Conservation (phyloP, 2,888 invertebrate species). For the Rugalucina vietnamica region DNA sequence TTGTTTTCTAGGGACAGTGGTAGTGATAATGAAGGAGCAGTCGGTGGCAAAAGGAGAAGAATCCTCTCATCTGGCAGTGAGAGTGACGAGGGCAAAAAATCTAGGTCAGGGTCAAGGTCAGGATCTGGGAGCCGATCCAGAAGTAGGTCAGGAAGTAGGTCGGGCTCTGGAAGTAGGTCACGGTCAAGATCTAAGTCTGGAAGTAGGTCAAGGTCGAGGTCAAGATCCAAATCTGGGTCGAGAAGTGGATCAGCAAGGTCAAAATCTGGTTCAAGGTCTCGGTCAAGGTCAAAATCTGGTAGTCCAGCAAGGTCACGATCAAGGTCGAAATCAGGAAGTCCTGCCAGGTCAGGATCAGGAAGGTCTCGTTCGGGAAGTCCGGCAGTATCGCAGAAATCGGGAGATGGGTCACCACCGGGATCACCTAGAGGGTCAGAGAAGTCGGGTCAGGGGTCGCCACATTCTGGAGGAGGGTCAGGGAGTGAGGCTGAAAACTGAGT, state of each 20-base stretch:
- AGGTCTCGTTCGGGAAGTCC: constrained; percentile 74
- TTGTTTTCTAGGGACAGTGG: constrained; percentile 59
- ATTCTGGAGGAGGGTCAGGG: constrained; percentile 12
- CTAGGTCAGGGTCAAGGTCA: constrained; percentile 83
- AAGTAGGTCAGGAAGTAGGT: constrained; percentile 59
- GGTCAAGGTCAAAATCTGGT: constrained; percentile 47
- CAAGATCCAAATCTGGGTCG: constrained; percentile 44
- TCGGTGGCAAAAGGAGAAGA: constrained; percentile 75
- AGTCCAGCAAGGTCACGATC: constrained; percentile 69
- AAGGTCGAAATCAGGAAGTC: constrained; percentile 62
- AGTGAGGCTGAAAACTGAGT: constrained; percentile 21
- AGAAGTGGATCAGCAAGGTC: constrained; percentile 38
- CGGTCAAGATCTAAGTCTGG: constrained; percentile 77
- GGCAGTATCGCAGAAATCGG: constrained; percentile 38
- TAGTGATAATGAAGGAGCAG: constrained; percentile 73
- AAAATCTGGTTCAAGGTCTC: constrained; percentile 54
- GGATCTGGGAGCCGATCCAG: constrained; percentile 83
- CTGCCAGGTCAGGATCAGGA: constrained; percentile 79
- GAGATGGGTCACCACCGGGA: constrained; percentile 31
- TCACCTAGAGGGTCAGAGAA: constrained; percentile 57
- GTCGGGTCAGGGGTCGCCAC: constrained; percentile 57
- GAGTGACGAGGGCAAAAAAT: constrained; percentile 73
- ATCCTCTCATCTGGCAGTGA: constrained; percentile 81
- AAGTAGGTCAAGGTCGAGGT: constrained; percentile 73
- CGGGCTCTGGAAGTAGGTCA: constrained; percentile 63